Conservation (phyloP, 2,888 invertebrate genomes). For the Protula sp. region DNA sequence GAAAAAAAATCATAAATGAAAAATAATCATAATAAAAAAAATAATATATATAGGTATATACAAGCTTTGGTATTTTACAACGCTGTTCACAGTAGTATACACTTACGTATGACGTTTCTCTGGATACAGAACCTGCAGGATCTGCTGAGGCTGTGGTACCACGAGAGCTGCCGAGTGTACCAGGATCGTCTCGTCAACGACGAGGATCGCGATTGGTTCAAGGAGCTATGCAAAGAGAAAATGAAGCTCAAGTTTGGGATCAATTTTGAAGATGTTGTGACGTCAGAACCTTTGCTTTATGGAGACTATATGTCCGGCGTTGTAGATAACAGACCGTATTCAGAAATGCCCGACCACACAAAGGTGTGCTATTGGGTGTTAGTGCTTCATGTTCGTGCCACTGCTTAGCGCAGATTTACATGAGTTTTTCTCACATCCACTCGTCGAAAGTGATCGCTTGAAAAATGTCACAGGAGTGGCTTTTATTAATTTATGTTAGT, state of each 20-base stretch:
- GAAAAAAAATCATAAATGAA: too few species aligned
- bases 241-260: slow-evolving; percentile 59
- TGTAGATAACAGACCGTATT: slow-evolving; percentile 59
- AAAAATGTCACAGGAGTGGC: too few species aligned
- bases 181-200: slow-evolving; percentile 54
- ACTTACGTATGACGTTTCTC: too few species aligned
- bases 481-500: too few species aligned
- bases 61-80: too few species aligned
- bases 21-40: too few species aligned
- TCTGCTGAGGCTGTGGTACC: slow-evolving; percentile 53
- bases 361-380: slow-evolving; percentile 59
- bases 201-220: slow-evolving; percentile 50
- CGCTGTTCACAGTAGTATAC: too few species aligned
- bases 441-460: too few species aligned
- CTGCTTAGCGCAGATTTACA: too few species aligned
- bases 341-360: slow-evolving; percentile 62
- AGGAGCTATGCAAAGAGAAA: slow-evolving; percentile 51
- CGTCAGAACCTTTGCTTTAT: slow-evolving; percentile 61
- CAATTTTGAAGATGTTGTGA: slow-evolving; percentile 57
- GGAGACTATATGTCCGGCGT: slow-evolving; percentile 61
- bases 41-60: too few species aligned
- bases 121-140: slow-evolving; percentile 39
- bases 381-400: too few species aligned
- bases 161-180: slow-evolving; percentile 53
- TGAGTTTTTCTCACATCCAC: too few species aligned